Evolutionary conservation across 37 sponge, comb jelly and placozoan species (phyloP), one percentile per base, ranked within the genome.

Genomic region (Halisarca cf. caerulea): DNA sequence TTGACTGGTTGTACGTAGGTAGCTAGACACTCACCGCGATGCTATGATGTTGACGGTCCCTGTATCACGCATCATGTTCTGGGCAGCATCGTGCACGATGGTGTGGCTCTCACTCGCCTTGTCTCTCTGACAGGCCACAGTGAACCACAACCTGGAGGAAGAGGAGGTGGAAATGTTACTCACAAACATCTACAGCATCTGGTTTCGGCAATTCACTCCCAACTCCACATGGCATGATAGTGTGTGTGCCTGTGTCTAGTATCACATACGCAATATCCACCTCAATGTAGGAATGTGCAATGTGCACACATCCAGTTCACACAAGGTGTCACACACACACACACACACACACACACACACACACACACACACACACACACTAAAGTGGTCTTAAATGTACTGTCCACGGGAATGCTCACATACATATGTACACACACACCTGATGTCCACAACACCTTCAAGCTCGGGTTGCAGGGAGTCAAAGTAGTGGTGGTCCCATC

Each of bases 401-500:
- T n/a, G n/a, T n/a, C n/a, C n/a, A n/a, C n/a, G n/a, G n/a, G n/a
- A n/a, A n/a, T n/a, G n/a, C n/a, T n/a, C n/a, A n/a, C n/a, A n/a
- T n/a, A n/a, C n/a, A n/a, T n/a, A n/a, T 30, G 33, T 64, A 30
- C 28, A 64, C 14, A n/a, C 78, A 27, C 36, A 80, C 80, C 80
- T 80, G 80, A 80, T 80, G 59, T 80, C 80, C 33, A 80, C 80
- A 80, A 80, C 27, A 1, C 59, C 58, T 80, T 55, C 59, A 55
- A 58, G 80, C 25, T 80, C 59, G 28, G 80, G 59, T 51, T 80
- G 80, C 17, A 58, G 28, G 18, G 83, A 82, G 66, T 96, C 97
- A 25, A 96, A 85, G 79, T 96, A 94, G 69, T 84, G 64, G 83
- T 88, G 92, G 61, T 96, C 97, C 97, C 97, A 96, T 18, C 94